These are phyloP conservation scores for Romanomermis culicivorax DNA, from an alignment of 2,888 invertebrate species.

Conservation along the genomic window DNA sequence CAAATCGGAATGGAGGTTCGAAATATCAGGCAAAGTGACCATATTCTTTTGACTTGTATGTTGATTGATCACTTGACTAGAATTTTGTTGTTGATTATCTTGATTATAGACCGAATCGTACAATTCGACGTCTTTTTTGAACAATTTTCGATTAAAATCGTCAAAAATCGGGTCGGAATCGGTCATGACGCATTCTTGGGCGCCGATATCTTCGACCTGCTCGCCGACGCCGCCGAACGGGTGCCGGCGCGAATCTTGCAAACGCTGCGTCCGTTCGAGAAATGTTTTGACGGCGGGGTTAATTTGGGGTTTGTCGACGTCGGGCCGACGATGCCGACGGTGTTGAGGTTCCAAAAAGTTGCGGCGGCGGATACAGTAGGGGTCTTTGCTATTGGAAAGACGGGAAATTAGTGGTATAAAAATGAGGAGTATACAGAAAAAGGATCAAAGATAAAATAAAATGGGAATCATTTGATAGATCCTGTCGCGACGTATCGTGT, in stretches of 20 bases:
- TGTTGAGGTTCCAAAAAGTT: slow-evolving; percentile 5
- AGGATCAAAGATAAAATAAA: too few species aligned
- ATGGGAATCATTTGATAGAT: background rate
- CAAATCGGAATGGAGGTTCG: background rate
- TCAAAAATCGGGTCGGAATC: slow-evolving; percentile 4
- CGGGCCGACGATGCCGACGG: background rate
- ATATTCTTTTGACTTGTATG: too few species aligned
- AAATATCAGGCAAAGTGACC: background rate
- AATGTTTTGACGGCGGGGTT: slow-evolving; percentile 10
- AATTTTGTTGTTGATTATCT: background rate
- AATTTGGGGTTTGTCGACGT: slow-evolving; percentile 8
- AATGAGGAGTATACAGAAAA: too few species aligned
- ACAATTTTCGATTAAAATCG: slow-evolving; percentile 8
- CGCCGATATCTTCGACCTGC: slow-evolving; percentile 9
- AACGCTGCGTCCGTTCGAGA: slow-evolving; percentile 1
- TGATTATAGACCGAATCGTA: slow-evolving; percentile 3
- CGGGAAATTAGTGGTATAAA: too few species aligned
- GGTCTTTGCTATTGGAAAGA: slow-evolving; percentile 13
- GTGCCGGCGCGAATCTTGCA: background rate
- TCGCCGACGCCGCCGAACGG: slow-evolving; percentile 9
- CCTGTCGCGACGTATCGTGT: background rate
- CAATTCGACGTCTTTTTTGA: slow-evolving; percentile 8
- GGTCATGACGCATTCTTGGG: slow-evolving; percentile 9
- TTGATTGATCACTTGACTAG: too few species aligned
- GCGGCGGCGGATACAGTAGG: slow-evolving; percentile 12